These are phyloP conservation scores for Thunnus thynnus DNA, from an alignment of 2,113 vertebrate genomes.

Conservation along the genomic window DNA sequence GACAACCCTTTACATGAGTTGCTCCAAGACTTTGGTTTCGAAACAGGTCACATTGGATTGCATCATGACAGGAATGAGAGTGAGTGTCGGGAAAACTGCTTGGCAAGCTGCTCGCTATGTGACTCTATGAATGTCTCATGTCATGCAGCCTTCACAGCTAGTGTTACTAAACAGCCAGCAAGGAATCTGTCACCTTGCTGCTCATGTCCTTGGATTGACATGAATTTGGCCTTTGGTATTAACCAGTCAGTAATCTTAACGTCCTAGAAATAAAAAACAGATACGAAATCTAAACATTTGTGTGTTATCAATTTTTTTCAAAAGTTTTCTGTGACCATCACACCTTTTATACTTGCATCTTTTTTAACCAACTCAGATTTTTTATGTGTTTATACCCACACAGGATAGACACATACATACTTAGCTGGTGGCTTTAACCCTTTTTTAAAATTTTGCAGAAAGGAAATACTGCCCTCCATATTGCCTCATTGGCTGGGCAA, in stretches of 20 bases:
- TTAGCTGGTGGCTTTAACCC: not conserved
- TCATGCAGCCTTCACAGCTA: conserved; percentile 28
- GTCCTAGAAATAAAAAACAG: conserved; percentile 17
- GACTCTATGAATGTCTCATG: conserved; percentile 34
- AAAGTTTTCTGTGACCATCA: not conserved
- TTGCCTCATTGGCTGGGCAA: conserved; percentile 96
- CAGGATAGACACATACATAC: not conserved
- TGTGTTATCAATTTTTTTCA: not conserved
- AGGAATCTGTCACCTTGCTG: conserved; percentile 46
- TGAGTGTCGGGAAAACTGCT: conserved; percentile 18
- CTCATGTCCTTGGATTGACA: conserved; percentile 50
- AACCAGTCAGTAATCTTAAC: conserved; percentile 12
- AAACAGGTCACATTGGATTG: conserved; percentile 9
- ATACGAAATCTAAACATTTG: not conserved
- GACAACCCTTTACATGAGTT: not conserved
- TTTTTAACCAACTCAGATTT: not conserved
- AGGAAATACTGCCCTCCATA: conserved; percentile 97
- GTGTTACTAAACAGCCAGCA: conserved; percentile 33
- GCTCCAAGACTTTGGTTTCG: not conserved
- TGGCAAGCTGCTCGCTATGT: conserved; percentile 25
- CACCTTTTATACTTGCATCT: not conserved
- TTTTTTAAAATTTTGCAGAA: conserved; percentile 86
- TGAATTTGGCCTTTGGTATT: conserved; percentile 27
- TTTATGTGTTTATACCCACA: not conserved
- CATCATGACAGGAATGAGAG: conserved; percentile 5